phyloP scores from a whole-genome alignment of 2,113 vertebrate genomes.

The Odontophorus gujanensis region DNA sequence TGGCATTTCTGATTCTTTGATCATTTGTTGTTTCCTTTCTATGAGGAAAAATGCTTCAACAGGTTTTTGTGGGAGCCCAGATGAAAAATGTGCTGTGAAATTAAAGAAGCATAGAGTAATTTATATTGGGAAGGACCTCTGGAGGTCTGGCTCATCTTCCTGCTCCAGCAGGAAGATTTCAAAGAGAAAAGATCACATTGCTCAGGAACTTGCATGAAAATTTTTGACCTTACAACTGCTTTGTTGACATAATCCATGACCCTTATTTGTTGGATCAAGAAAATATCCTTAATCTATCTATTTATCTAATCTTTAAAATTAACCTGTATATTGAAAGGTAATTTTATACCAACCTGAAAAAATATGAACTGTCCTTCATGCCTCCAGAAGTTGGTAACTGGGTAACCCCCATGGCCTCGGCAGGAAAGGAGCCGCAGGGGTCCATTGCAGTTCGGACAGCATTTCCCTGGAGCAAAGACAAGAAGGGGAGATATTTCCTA shows the following conservation, averaged over 20 bases:
- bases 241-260: background rate
- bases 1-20: background rate
- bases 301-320: background rate
- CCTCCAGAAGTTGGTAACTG: constrained; percentile 88
- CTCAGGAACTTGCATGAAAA: background rate
- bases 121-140: background rate
- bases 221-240: background rate
- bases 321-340: background rate
- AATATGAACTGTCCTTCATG: constrained; percentile 85
- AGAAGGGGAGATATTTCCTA: background rate
- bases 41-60: background rate
- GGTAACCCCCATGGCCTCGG: constrained; percentile 83
- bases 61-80: background rate
- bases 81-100: background rate
- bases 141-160: background rate
- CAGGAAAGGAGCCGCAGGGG: constrained; percentile 81
- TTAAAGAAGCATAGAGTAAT: background rate
- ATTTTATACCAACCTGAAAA: constrained; percentile 80
- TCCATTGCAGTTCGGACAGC: constrained; percentile 81
- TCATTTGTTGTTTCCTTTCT: background rate
- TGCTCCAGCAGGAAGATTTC: background rate
- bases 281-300: background rate
- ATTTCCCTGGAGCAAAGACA: constrained; percentile 71
- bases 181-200: background rate
- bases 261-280: background rate